Conservation (phyloP, 1,140 invertebrate species). For the Atta texana region DNA sequence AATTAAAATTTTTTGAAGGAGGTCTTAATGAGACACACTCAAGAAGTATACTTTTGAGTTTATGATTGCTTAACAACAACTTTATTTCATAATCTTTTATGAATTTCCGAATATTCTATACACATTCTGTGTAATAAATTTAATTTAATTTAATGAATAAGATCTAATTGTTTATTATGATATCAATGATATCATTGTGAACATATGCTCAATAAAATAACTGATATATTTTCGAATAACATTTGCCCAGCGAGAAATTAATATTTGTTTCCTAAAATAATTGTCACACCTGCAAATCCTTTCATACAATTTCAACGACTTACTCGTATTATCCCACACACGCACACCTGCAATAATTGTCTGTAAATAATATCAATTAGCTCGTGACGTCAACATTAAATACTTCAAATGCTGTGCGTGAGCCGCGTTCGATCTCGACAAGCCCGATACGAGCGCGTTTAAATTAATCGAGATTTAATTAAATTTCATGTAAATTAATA, state of each 20-base stretch:
- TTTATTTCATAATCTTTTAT: background rate
- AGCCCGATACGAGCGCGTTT: background rate
- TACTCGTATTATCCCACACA: background rate
- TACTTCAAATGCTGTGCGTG: conserved; percentile 32
- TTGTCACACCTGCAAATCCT: conserved; percentile 2
- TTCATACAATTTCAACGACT: conserved; percentile 26
- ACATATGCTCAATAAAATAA: conserved; percentile 19
- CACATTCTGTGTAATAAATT: background rate
- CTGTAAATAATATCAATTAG: conserved; percentile 54
- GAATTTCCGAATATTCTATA: background rate
- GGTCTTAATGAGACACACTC: background rate
- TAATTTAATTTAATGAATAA: conserved; percentile 25
- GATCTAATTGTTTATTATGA: background rate
- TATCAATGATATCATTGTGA: background rate
- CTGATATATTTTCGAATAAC: background rate
- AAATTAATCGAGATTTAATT: conserved; percentile 61
- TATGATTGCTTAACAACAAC: background rate
- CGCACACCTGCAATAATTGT: conserved; percentile 29
- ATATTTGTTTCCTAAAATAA: conserved; percentile 1
- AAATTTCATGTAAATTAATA: conserved; percentile 61
- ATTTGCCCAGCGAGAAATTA: conserved; percentile 19
- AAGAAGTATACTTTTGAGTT: conserved; percentile 18
- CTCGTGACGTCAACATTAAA: conserved; percentile 40
- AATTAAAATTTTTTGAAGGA: background rate
- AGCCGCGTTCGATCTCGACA: background rate